Evolutionary conservation across 2,113 vertebrate genomes (phyloP), one percentile per base, ranked within the genome.

Genomic region (Tyto alba): DNA sequence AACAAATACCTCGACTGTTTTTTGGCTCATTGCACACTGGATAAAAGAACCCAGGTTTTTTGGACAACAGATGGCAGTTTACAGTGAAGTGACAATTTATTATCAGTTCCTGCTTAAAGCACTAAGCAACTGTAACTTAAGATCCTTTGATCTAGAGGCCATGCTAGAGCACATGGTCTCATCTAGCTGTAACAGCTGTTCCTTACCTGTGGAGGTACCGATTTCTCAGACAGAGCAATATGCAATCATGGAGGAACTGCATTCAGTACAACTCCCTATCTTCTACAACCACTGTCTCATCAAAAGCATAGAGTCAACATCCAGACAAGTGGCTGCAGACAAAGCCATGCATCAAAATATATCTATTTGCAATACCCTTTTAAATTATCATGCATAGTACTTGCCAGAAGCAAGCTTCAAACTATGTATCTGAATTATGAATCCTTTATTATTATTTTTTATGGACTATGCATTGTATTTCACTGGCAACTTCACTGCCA

Each of bases 151-250:
- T 72, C 7, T n/a, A 14, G 29, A 47, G 62, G 43, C 15, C 6
- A 9, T 10, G 3, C 10, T 10, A 23, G 21, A 10, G 13, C 3
- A 13, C 9, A 12, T 1, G 12, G 23, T 43, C 12, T 53, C 26
- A 56, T 19, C 13, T 3, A 22, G 18, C 68, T 41, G 13, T 7
- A 56, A 11, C 1, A 9, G 18, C 16, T 0, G 0, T 62, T 50
- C 50, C n/a, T 56, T 30, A 20, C 9, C 41, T 8, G 1, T 3
- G 3, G 36, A 88, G 22, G 27, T 6, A 25, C 7, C 12, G 6
- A 13, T 71, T 48, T 45, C 56, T 53, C 29, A 30, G 15, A 19
- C 29, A 30, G 15, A 19, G 13, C 26, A 43, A 23, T 15, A 8
- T 8, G 22, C 43, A 29, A 9, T 23, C 14, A 13, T 1, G 3